These are phyloP conservation scores for Protonibea diacanthus DNA, from an alignment of 2,797 vertebrate species.

Conservation along the genomic window DNA sequence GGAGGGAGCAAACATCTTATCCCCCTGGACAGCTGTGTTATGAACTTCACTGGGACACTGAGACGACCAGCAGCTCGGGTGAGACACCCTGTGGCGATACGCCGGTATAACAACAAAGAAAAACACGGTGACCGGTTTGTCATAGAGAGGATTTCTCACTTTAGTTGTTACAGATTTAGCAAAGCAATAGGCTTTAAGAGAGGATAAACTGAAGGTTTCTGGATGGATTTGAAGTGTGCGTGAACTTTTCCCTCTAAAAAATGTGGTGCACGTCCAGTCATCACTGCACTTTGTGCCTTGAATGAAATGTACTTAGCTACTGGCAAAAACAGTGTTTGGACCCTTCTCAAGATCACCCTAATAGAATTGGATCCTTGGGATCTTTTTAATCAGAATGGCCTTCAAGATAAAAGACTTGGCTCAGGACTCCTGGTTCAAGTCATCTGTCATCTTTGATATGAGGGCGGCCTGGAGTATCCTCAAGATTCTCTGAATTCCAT, in stretches of 20 bases:
- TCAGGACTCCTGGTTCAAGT: background rate
- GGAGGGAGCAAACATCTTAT: conserved; percentile 82
- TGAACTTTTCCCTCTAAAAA: background rate
- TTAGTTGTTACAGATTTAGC: background rate
- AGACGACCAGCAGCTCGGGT: conserved; percentile 85
- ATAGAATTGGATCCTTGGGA: conserved; percentile 10
- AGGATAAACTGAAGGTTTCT: background rate
- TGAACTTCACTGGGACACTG: conserved; percentile 90
- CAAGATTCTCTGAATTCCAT: conserved; percentile 7
- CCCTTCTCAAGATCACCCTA: background rate
- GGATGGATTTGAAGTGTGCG: background rate
- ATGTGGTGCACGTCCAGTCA: background rate
- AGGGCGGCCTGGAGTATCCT: background rate
- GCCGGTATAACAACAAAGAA: conserved; percentile 23
- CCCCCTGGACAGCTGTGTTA: conserved; percentile 84
- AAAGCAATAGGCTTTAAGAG: too few species aligned
- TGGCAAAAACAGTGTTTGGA: conserved; percentile 14
- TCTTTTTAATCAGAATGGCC: conserved; percentile 1
- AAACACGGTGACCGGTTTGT: background rate
- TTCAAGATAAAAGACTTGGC: background rate
- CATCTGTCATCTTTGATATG: conserved; percentile 1
- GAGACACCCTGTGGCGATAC: conserved; percentile 75
- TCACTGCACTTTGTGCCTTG: background rate
- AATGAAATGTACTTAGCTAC: background rate
- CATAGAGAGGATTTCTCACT: background rate